Evolutionary conservation across 1,140 invertebrate genomes (phyloP).

Genomic region (Parasteatoda tepidariorum): DNA sequence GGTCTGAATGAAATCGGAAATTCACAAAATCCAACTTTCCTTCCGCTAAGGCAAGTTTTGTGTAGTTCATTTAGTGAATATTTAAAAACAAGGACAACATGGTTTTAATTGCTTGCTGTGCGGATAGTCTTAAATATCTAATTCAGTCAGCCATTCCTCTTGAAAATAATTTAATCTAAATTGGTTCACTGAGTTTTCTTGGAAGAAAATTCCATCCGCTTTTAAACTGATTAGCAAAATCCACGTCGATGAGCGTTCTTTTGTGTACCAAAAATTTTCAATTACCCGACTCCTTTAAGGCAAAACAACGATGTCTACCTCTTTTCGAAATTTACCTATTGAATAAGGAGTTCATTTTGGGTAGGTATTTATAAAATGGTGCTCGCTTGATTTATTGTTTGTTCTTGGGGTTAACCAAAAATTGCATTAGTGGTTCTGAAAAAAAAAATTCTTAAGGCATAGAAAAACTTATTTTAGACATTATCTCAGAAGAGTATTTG

Average conservation of each 20-base stretch:
- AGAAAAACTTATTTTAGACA: not conserved
- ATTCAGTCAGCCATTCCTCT: not conserved
- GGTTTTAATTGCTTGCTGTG: slow-evolving; percentile 35
- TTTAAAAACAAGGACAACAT: slow-evolving; percentile 24
- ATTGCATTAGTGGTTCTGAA: not conserved
- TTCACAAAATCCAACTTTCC: not conserved
- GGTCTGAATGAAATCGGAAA: not conserved
- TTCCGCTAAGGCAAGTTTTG: not conserved
- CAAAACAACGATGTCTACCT: not conserved
- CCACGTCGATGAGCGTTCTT: not conserved
- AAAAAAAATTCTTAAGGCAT: not conserved
- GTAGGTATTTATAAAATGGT: slow-evolving; percentile 26
- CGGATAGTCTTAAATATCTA: slow-evolving; percentile 7
- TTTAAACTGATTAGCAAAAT: slow-evolving; percentile 37
- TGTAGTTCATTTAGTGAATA: slow-evolving; percentile 13
- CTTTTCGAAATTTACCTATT: slow-evolving; percentile 36
- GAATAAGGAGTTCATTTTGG: slow-evolving; percentile 42
- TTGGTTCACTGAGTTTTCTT: not conserved
- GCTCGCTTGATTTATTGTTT: slow-evolving; percentile 15
- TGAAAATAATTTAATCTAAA: slow-evolving; percentile 34
- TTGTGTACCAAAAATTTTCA: slow-evolving; percentile 41
- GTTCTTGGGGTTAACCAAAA: not conserved
- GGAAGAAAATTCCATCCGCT: slow-evolving; percentile 20
- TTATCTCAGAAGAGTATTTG: not conserved
- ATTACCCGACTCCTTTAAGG: slow-evolving; percentile 39